Percentiles rank a stretch among this genome's conserved stretches.
These are phyloP conservation scores for Sebastes oblongus DNA, from an alignment of 2,797 vertebrate species.

Conservation along the genomic window DNA sequence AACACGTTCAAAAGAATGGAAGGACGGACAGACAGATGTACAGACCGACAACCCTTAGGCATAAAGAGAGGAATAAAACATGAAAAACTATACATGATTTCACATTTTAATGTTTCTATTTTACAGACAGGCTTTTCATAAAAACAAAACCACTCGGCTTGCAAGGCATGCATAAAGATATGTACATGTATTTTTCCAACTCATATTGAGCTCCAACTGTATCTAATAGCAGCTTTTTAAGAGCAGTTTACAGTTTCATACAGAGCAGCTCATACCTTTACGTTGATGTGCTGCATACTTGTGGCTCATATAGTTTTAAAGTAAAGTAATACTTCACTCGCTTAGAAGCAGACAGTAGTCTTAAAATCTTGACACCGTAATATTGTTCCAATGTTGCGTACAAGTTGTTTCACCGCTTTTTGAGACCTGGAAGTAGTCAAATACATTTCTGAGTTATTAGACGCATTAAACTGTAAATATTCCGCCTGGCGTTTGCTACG, in stretches of 20 bases:
- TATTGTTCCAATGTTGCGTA: background rate
- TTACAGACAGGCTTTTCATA: slow-evolving; percentile 40
- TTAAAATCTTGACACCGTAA: background rate
- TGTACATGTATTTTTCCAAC: background rate
- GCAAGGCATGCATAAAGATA: slow-evolving; percentile 50
- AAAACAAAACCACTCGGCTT: slow-evolving; percentile 19
- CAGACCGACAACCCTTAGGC: too few relatives aligned
- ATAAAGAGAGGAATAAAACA: background rate
- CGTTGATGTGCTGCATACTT: background rate
- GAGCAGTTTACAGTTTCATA: slow-evolving; percentile 4
- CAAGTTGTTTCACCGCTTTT: background rate
- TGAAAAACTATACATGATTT: background rate
- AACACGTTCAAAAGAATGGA: too few relatives aligned
- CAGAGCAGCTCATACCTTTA: background rate
- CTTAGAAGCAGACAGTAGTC: background rate
- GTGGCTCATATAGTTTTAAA: slow-evolving; percentile 1
- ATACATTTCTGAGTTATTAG: background rate
- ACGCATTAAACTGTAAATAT: background rate
- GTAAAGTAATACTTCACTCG: background rate
- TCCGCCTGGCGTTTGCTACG: background rate
- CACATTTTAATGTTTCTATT: slow-evolving; percentile 63
- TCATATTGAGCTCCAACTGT: background rate
- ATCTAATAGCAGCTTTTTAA: slow-evolving; percentile 9
- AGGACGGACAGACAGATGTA: too few relatives aligned
- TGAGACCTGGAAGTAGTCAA: slow-evolving; percentile 1